Base-by-base conservation (phyloP, 2,888 invertebrate genomes). In the Metallyticus violacea region DNA sequence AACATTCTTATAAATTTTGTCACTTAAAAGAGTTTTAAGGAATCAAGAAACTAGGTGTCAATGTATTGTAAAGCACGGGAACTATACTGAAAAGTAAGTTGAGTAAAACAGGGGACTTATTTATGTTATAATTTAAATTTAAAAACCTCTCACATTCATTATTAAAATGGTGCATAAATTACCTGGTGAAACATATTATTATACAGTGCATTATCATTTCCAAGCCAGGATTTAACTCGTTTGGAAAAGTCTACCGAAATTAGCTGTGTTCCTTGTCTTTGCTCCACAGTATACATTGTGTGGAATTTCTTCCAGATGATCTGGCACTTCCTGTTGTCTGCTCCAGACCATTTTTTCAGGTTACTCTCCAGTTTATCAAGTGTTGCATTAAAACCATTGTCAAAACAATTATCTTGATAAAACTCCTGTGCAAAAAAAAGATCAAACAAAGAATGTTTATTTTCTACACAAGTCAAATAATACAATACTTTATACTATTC, bases 251-350 rank as follows among this genome's bases (percentile, higher is more conserved):
- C 7, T 26, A n/a, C 40, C 5, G 87, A 81, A 76, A 87, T 81
- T 2, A 77, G 77, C 9, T 85, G 62, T 9, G 30, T 40, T 25
- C 87, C 87, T 80, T 86, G 76, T 77, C 87, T 81, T 7, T 85
- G 83, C 82, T 86, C 81, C 22, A 88, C 85, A 77, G 76, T 62
- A 80, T 86, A 88, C 77, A 88, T 88, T 28, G 81, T 79, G 9
- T 87, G 87, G 80, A 87, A 88, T 77, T 87, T 87, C 77, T 85
- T 86, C 86, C 87, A 87, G 25, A 88, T 25, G 25, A 87, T 86
- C 85, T 87, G 87, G 77, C 88, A 88, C 82, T 86, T 87, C 40
- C 86, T 28, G 5, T 86, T 26, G 25, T 86, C 82, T 27, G 86
- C 86, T 9, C 82, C 82, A 1, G 82, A 78, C 86, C 82, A 86